phyloP scores from a whole-genome alignment of 2,888 invertebrate genomes.

The Orthonevra nobilis region DNA sequence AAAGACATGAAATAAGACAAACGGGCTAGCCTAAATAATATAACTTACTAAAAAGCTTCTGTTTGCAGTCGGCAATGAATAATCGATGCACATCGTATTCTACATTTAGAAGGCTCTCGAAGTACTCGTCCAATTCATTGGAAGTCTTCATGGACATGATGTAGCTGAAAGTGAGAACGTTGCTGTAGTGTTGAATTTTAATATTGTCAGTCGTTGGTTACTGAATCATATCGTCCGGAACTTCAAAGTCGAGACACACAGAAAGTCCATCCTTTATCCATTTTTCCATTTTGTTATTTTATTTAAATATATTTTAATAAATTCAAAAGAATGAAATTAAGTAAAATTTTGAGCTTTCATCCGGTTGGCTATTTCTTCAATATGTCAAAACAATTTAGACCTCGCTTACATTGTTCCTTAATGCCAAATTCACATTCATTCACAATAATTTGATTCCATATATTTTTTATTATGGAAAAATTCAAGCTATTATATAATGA shows the following conservation, averaged over 20 bases:
- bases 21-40: too few species aligned
- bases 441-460: too few species aligned
- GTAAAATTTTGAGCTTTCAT: too few species aligned
- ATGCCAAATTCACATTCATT: too few species aligned
- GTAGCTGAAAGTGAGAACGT: conserved; percentile 84
- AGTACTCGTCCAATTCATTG: conserved; percentile 88
- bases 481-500: too few species aligned
- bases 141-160: conserved; percentile 86
- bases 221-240: conserved; percentile 87
- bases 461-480: too few species aligned
- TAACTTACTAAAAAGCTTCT: conserved; percentile 81
- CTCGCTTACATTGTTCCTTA: too few species aligned
- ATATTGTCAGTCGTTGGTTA: conserved; percentile 76
- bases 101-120: conserved; percentile 87
- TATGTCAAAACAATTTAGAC: neutral
- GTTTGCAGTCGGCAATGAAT: conserved; percentile 84
- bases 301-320: neutral
- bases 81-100: conserved; percentile 84
- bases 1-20: too few species aligned
- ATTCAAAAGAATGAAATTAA: too few species aligned
- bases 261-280: conserved; percentile 85
- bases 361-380: neutral
- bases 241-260: conserved; percentile 84
- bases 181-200: too few species aligned
- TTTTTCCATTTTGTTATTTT: conserved; percentile 84